Percentiles rank a stretch among this genome's conserved stretches.
Conservation (phyloP, 2,888 invertebrate species). For the Hemicrepidius hirtus region DNA sequence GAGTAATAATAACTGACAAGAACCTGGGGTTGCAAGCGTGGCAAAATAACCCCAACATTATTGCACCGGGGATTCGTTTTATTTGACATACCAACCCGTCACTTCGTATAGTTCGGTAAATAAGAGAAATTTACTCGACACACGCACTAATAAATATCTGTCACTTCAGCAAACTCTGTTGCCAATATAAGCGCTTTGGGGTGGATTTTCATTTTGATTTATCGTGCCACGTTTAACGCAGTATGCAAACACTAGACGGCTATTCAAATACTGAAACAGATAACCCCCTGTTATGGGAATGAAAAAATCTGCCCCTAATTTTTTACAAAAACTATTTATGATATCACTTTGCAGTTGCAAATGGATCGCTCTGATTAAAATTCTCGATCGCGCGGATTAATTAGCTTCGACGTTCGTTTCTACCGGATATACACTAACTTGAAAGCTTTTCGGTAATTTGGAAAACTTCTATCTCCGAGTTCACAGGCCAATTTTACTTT, state of each 20-base stretch:
- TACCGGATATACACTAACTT: constrained; percentile 50
- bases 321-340: constrained; percentile 27
- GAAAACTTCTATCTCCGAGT: constrained; percentile 64
- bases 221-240: constrained; percentile 49
- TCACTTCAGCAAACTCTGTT: constrained; percentile 53
- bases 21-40: constrained; percentile 48
- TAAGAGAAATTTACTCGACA: constrained; percentile 56
- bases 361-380: constrained; percentile 43
- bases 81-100: constrained; percentile 55
- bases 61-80: constrained; percentile 55
- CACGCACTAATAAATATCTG: constrained; percentile 56
- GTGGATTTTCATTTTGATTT: constrained; percentile 55
- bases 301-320: background rate
- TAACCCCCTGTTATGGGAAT: background rate
- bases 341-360: constrained; percentile 22
- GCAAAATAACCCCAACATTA: constrained; percentile 52
- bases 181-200: constrained; percentile 54
- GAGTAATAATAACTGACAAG: constrained; percentile 52
- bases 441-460: constrained; percentile 62
- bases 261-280: constrained; percentile 42
- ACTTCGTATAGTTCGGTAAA: constrained; percentile 55
- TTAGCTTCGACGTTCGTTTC: constrained; percentile 49
- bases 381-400: constrained; percentile 54
- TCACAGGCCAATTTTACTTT: constrained; percentile 62
- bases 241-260: constrained; percentile 45